Base-by-base conservation (phyloP, 2,888 invertebrate species). In the Euproctis similis region DNA sequence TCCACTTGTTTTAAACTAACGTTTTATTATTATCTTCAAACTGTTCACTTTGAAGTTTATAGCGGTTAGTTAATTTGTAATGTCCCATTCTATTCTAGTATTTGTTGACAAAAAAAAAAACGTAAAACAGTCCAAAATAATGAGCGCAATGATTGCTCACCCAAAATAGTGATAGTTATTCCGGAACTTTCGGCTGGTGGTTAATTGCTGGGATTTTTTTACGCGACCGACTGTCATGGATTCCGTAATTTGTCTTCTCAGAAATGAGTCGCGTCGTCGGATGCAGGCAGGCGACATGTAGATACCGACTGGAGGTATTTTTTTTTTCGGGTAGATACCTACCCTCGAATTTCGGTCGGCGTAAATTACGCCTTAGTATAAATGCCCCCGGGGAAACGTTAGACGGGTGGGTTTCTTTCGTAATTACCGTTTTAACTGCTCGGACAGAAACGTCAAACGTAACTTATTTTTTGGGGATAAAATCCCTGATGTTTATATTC, bases 191-290 rank as follows among this genome's bases (percentile, higher is more conserved):
- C 57, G 52, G 59, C 59, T 68, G 48, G 59, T 63, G 60, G 76
- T 82, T 84, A 84, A 82, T 82, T 84, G 81, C 80, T 66, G 72
- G 71, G 71, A n/a, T n/a, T 80, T 81, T 82, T 81, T 81, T 77
- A 68, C 65, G 61, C 65, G 70, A 69, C 56, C 67, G 64, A 58
- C 72, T 69, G 73, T 67, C 71, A 62, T 54, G 67, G 73, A 74
- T 78, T 75, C 70, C 53, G 81, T 82, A 77, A 84, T 84, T 84
- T 84, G 82, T 84, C 82, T 84, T 84, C 82, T 56, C 58, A 80
- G 82, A 84, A 84, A 84, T 82, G 82, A 81, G 81, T 70, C 82
- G 80, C 77, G 81, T 84, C 82, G 80, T 80, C 82, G 77, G 67
- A 74, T 71, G 72, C 72, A 66, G 64, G 72, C 72, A 66, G 64